phyloP scores from a whole-genome alignment of 1,140 invertebrate species.

The Drusus annulatus region DNA sequence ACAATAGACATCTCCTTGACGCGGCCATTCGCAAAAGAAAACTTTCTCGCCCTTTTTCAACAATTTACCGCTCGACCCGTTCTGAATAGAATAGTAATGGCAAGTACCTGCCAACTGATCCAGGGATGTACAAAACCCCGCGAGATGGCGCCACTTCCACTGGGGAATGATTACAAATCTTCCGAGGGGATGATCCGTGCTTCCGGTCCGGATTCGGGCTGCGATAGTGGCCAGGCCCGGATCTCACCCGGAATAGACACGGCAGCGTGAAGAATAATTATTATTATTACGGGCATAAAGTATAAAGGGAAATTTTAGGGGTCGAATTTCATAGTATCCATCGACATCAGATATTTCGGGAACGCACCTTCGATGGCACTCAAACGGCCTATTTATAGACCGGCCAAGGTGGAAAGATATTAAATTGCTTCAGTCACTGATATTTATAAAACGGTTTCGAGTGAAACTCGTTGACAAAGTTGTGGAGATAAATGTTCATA shows the following conservation, averaged over 20 bases:
- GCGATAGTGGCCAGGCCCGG: not conserved
- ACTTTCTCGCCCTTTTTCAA: slow-evolving; percentile 23
- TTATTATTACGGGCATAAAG: too few relatives aligned
- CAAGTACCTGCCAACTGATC: too few relatives aligned
- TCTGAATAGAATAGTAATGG: not conserved
- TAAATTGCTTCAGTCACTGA: too few relatives aligned
- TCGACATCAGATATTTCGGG: not conserved
- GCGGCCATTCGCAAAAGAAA: slow-evolving; percentile 20
- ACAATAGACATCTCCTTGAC: slow-evolving; percentile 2
- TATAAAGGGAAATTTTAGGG: not conserved
- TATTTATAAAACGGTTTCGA: too few relatives aligned
- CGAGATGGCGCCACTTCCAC: not conserved
- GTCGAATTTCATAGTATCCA: not conserved
- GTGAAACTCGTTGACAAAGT: too few relatives aligned
- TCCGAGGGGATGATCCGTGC: slow-evolving; percentile 24
- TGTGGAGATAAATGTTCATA: too few relatives aligned
- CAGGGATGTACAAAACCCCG: too few relatives aligned
- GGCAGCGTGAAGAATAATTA: too few relatives aligned
- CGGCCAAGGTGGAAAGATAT: too few relatives aligned
- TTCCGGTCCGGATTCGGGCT: not conserved
- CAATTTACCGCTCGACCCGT: slow-evolving; percentile 30
- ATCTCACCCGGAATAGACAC: not conserved
- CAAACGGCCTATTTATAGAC: too few relatives aligned
- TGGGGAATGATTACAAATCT: slow-evolving; percentile 33
- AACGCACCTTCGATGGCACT: not conserved